Evolutionary conservation across 1,140 invertebrate species (phyloP), one percentile per base, ranked within the genome.

Genomic region (Heliconius himera): DNA sequence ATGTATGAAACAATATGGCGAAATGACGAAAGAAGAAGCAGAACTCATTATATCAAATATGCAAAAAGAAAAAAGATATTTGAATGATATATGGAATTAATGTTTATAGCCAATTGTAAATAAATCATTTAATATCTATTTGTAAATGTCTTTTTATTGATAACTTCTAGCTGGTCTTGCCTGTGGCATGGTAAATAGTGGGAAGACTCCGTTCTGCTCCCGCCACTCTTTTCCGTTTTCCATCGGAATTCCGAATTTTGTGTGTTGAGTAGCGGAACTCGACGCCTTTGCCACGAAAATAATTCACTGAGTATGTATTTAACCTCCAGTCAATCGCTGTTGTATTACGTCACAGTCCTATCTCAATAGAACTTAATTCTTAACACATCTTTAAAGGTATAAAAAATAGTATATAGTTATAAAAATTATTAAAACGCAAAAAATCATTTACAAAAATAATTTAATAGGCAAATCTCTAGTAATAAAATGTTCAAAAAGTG

Each of bases 81-180:
- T 95, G 29, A 92, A 95, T 78, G 96, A 96, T 93, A 82, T 94
- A 77, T 96, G 96, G 96, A 88, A 94, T 80, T 26, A 56, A 29
- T 66, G 56, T 71, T 54, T 49, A 41, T 66, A 51, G 56, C 41
- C 20, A 49, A 66, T 79, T 81, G 66, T 78, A 56, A 82, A 76
- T 76, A 83, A 60, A 66, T 71, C 38, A 60, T 81, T 76, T 77
- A 33, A 74, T 77, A 56, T 72, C 8, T 49, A 76, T 70, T 16
- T 51, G 1, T 51, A 51, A 51, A 18, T 51, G 18, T 51, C 18
- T 51, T 51, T 51, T 20, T 51, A 18, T 18, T 20, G 2, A 20
- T 51, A 46, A 51, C 18, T 20, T 20, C 5, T 8, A 20, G 16
- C 1, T 6, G 49, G 16, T 51, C 6, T 51, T 8, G 1, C 18